A percentile compares a stretch with the other conserved stretches of the same genome.
Conservation (phyloP, 2,888 invertebrate genomes). For the Dicyrtomina minuta region DNA sequence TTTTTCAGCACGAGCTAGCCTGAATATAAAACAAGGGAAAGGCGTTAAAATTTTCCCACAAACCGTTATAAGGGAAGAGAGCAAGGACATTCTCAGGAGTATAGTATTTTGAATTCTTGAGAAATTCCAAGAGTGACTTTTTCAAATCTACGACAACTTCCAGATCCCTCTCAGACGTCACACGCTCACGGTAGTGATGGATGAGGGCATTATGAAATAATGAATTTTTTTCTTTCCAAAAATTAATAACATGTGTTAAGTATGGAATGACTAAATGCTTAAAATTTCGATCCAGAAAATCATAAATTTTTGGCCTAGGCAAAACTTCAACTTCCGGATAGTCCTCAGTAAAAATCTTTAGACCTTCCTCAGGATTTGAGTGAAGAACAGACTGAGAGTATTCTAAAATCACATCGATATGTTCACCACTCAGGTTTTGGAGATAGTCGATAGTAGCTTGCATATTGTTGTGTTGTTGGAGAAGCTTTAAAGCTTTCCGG, state of each 20-base stretch:
- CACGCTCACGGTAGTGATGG: slow-evolving; percentile 81
- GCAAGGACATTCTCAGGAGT: slow-evolving; percentile 82
- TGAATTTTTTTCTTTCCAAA: slow-evolving; percentile 82
- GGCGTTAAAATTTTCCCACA: neutral
- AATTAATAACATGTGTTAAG: slow-evolving; percentile 87
- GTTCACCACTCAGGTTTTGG: slow-evolving; percentile 72
- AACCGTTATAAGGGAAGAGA: slow-evolving; percentile 78
- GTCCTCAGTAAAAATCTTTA: slow-evolving; percentile 80
- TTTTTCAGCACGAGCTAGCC: neutral
- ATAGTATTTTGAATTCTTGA: slow-evolving; percentile 78
- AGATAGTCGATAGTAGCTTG: slow-evolving; percentile 86
- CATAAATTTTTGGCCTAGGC: slow-evolving; percentile 83
- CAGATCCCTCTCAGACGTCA: slow-evolving; percentile 56
- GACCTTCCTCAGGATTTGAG: slow-evolving; percentile 82
- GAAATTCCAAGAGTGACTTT: slow-evolving; percentile 71
- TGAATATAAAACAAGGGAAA: slow-evolving; percentile 15
- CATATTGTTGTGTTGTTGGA: slow-evolving; percentile 74
- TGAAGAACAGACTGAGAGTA: slow-evolving; percentile 91
- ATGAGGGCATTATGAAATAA: slow-evolving; percentile 88
- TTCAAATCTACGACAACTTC: slow-evolving; percentile 62
- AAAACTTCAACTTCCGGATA: slow-evolving; percentile 82
- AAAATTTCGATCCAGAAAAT: slow-evolving; percentile 81
- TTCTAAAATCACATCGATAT: slow-evolving; percentile 86
- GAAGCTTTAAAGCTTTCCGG: slow-evolving; percentile 82
- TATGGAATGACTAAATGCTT: slow-evolving; percentile 82